Conservation (phyloP, 2,797 vertebrate species). For the Acropternis orthonyx region DNA sequence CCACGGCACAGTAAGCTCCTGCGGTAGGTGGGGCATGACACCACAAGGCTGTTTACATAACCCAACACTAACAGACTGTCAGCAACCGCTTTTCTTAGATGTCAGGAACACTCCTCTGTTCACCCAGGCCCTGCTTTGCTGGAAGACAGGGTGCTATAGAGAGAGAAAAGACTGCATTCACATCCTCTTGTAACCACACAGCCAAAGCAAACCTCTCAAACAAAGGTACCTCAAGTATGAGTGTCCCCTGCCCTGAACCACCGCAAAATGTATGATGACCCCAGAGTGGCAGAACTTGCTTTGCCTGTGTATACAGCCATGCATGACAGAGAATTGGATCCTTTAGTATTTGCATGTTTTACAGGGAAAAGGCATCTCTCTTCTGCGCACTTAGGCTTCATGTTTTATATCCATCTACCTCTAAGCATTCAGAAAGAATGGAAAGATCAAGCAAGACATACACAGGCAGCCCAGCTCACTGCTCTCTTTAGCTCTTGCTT, state of each 20-base stretch:
- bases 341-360: background rate
- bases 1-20: background rate
- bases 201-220: background rate
- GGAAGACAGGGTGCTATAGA: background rate
- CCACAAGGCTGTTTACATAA: background rate
- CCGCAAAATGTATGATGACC: background rate
- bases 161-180: background rate
- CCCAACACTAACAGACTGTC: background rate
- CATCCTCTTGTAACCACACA: background rate
- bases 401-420: background rate
- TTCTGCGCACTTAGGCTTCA: background rate
- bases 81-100: background rate
- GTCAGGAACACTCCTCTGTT: background rate
- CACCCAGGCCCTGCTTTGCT: background rate
- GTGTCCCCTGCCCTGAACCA: background rate
- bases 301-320: background rate
- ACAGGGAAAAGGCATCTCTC: background rate
- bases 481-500: background rate
- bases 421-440: background rate
- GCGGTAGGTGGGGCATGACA: background rate
- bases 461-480: background rate
- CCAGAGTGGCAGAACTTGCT: background rate
- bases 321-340: fast-evolving
- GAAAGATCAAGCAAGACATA: background rate
- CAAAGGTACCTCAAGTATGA: background rate